Percentiles rank a stretch among this genome's conserved stretches.
Conservation (phyloP, 2,797 vertebrate genomes). For the Ctenopoma kingsleyae region DNA sequence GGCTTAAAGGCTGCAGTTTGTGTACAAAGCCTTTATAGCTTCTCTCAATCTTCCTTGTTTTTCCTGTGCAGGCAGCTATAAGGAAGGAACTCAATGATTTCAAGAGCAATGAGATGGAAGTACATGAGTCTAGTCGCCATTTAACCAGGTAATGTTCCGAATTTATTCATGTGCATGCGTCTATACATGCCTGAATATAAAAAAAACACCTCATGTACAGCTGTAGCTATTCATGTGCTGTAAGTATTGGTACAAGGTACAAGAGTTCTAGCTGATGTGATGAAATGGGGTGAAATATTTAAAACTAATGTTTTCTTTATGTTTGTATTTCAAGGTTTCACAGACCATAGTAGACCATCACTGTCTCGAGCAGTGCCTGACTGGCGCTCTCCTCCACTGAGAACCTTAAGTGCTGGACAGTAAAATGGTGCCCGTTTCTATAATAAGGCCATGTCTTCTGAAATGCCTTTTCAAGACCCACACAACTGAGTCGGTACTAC, state of each 20-base stretch:
- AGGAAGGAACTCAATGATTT: constrained; percentile 99
- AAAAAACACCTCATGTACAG: neutral
- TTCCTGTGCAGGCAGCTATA: constrained; percentile 93
- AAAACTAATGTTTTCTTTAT: neutral
- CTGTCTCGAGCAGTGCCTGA: constrained; percentile 86
- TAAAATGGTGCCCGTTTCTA: constrained; percentile 90
- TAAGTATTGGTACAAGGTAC: neutral
- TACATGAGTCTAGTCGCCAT: constrained; percentile 98
- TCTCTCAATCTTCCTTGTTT: constrained; percentile 70
- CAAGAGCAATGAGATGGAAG: constrained; percentile 99
- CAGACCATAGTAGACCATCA: constrained; percentile 94
- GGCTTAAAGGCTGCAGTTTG: constrained; percentile 43
- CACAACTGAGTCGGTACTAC: constrained; percentile 71
- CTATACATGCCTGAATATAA: constrained; percentile 1
- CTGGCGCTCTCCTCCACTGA: constrained; percentile 81
- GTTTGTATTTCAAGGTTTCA: constrained; percentile 90
- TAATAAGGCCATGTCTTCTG: constrained; percentile 90
- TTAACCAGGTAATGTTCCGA: constrained; percentile 92
- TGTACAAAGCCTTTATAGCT: constrained; percentile 40
- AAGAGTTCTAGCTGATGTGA: constrained; percentile 7
- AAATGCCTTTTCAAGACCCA: constrained; percentile 90
- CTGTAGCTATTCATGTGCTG: constrained; percentile 1
- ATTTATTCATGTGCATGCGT: neutral
- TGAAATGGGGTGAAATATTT: constrained; percentile 29
- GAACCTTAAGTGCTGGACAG: constrained; percentile 97